phyloP scores from a whole-genome alignment of 1,140 invertebrate genomes.

The Drosophila miranda region DNA sequence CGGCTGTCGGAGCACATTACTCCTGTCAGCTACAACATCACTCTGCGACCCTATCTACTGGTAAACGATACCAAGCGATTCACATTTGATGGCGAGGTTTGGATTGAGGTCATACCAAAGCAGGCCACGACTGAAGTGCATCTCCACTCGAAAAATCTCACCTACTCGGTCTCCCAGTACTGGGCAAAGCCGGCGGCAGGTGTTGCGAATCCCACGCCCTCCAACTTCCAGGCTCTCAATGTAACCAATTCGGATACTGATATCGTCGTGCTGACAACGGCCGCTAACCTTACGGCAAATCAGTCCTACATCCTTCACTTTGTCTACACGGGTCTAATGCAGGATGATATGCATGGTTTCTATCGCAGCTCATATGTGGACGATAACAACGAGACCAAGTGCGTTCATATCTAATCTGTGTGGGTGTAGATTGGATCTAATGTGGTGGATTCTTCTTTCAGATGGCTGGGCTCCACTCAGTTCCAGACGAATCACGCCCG shows the following conservation, averaged over 20 bases:
- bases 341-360: slow-evolving; percentile 88
- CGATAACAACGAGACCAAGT: slow-evolving; percentile 78
- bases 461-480: slow-evolving; percentile 89
- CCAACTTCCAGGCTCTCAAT: background rate
- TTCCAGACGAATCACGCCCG: slow-evolving; percentile 92
- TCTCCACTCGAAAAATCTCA: slow-evolving; percentile 86
- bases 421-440: background rate
- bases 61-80: slow-evolving; percentile 83
- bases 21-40: slow-evolving; percentile 87
- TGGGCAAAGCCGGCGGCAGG: slow-evolving; percentile 43
- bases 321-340: slow-evolving; percentile 83
- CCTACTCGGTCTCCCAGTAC: slow-evolving; percentile 69
- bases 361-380: slow-evolving; percentile 90
- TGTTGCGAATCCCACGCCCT: background rate
- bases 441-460: slow-evolving; percentile 18
- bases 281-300: slow-evolving; percentile 59
- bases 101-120: slow-evolving; percentile 83
- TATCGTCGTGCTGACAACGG: slow-evolving; percentile 76
- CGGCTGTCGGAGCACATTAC: slow-evolving; percentile 49
- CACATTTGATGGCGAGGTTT: slow-evolving; percentile 85
- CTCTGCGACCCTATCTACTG: slow-evolving; percentile 84
- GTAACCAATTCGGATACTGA: slow-evolving; percentile 41
- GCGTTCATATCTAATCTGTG: slow-evolving; percentile 24
- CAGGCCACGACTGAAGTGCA: slow-evolving; percentile 82
- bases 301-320: slow-evolving; percentile 83